A percentile compares a stretch with the other conserved stretches of the same genome.
Evolutionary conservation across 2,113 vertebrate species (phyloP).

Genomic region (Elanus axillaris): DNA sequence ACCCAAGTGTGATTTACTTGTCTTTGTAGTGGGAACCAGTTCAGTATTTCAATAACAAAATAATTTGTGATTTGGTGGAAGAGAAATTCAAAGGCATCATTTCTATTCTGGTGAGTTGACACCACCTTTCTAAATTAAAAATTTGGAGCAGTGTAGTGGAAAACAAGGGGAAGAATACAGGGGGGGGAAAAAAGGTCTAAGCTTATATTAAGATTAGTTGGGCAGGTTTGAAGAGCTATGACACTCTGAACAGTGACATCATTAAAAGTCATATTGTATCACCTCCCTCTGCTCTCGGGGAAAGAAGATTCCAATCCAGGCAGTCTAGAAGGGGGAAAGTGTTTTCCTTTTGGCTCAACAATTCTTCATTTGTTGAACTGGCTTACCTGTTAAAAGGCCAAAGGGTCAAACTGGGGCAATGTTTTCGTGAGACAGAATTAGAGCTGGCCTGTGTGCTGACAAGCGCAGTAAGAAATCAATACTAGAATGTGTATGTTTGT

Average conservation of each 20-base stretch:
- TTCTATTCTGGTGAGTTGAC: slow-evolving; percentile 88
- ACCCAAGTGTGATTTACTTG: not conserved
- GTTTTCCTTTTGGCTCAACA: not conserved
- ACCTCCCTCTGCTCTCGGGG: not conserved
- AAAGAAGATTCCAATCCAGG: not conserved
- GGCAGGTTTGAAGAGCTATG: not conserved
- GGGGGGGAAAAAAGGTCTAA: not conserved
- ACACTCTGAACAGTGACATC: not conserved
- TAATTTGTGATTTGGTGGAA: slow-evolving; percentile 97
- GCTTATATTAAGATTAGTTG: not conserved
- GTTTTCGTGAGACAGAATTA: not conserved
- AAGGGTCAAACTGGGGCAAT: not conserved
- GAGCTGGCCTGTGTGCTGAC: not conserved
- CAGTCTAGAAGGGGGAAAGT: not conserved
- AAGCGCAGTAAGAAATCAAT: not conserved
- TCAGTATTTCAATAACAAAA: slow-evolving; percentile 98
- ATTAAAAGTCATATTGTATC: not conserved
- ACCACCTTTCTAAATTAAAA: not conserved
- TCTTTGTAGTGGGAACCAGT: slow-evolving; percentile 92
- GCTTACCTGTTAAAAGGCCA: not conserved
- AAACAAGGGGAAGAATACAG: not conserved
- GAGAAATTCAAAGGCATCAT: slow-evolving; percentile 99
- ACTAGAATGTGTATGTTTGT: not conserved
- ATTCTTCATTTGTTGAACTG: not conserved
- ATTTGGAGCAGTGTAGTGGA: not conserved